Evolutionary conservation across 2,113 vertebrate species (phyloP).

Genomic region (Irena cyanogastra): DNA sequence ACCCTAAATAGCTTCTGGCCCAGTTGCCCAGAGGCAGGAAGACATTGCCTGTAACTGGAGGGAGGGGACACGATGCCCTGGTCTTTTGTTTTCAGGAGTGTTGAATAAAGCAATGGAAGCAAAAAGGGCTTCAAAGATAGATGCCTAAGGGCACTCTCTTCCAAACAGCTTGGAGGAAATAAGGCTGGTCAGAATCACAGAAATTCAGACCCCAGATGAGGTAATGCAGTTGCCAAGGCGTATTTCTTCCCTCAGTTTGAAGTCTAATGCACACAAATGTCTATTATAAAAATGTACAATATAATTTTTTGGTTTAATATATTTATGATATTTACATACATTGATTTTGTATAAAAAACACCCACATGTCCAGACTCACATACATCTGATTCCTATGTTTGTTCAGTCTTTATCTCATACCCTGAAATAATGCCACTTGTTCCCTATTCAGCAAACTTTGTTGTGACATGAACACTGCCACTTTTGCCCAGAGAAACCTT

Average conservation of each 20-base stretch:
- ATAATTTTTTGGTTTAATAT: background rate
- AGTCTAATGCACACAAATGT: background rate
- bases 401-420: background rate
- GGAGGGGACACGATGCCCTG: background rate
- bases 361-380: background rate
- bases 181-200: background rate
- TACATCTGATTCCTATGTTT: background rate
- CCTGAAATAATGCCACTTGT: background rate
- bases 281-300: background rate
- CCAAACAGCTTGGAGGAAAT: constrained; percentile 4
- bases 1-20: background rate
- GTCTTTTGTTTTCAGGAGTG: background rate
- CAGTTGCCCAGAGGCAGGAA: background rate
- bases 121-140: background rate
- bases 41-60: background rate
- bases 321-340: background rate
- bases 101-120: background rate
- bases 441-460: background rate
- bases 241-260: background rate
- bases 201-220: background rate
- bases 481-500: background rate
- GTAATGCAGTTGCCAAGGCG: background rate
- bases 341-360: background rate
- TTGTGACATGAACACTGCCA: background rate
- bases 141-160: background rate